A percentile compares a stretch with the other conserved stretches of the same genome.
Evolutionary conservation across 1,140 invertebrate genomes (phyloP).

Genomic region (Pogonomyrmex californicus): DNA sequence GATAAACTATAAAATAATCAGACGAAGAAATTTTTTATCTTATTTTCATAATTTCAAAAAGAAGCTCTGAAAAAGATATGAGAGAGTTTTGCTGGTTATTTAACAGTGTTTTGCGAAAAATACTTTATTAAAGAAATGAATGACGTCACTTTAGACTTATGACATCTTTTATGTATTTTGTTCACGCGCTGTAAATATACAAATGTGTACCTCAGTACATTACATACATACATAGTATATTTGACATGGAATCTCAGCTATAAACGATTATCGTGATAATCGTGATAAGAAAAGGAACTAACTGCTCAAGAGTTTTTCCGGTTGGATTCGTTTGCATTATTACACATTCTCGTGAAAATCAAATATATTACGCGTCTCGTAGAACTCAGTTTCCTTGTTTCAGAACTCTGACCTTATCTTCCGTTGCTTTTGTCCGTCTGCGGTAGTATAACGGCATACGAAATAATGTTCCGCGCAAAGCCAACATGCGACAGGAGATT

Average conservation of each 20-base stretch:
- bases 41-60: neutral
- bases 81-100: neutral
- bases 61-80: neutral
- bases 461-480: constrained; percentile 77
- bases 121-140: neutral
- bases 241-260: neutral
- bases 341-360: constrained; percentile 59
- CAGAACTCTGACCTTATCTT: constrained; percentile 74
- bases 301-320: constrained; percentile 51
- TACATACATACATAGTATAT: neutral
- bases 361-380: constrained; percentile 47
- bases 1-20: neutral
- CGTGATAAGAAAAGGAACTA: constrained; percentile 43
- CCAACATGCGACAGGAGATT: constrained; percentile 81
- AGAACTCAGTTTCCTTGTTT: constrained; percentile 11
- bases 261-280: constrained; percentile 67
- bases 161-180: constrained; percentile 27
- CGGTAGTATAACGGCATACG: constrained; percentile 79
- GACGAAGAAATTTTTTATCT: constrained; percentile 4
- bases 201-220: neutral
- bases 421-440: constrained; percentile 71
- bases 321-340: constrained; percentile 64
- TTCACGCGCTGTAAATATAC: constrained; percentile 10
- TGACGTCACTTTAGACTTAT: constrained; percentile 10
- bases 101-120: neutral